Conservation (phyloP, 2,888 invertebrate species). For the Helleia helle region DNA sequence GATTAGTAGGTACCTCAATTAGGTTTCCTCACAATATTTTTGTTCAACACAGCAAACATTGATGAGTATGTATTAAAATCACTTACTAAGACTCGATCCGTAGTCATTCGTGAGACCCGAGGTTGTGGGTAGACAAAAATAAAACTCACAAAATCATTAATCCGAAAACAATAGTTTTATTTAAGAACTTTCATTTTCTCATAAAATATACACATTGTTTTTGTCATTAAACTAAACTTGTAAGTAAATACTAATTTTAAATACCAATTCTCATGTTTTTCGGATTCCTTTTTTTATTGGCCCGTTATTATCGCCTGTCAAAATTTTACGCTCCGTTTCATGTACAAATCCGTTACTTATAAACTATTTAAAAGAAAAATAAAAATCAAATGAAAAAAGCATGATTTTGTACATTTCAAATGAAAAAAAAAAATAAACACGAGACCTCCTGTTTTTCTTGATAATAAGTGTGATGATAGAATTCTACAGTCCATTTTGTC, state of each 20-base stretch:
- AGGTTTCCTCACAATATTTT: no score
- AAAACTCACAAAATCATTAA: slow-evolving; percentile 64
- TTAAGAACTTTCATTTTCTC: slow-evolving; percentile 73
- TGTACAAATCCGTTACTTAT: slow-evolving; percentile 66
- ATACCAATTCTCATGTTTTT: slow-evolving; percentile 64
- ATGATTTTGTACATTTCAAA: slow-evolving; percentile 72
- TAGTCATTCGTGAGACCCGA: no score
- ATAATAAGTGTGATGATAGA: slow-evolving; percentile 67
- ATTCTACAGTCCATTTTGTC: slow-evolving; percentile 65
- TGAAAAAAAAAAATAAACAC: slow-evolving; percentile 51
- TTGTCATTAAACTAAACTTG: slow-evolving; percentile 72
- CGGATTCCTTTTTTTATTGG: slow-evolving; percentile 32
- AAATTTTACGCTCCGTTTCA: slow-evolving; percentile 41
- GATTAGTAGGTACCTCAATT: no score
- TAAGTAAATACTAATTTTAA: slow-evolving; percentile 75
- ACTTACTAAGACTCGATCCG: no score
- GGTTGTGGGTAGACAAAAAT: slow-evolving; percentile 39
- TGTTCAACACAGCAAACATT: no score
- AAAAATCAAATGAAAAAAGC: slow-evolving; percentile 59
- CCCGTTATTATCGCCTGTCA: slow-evolving; percentile 39
- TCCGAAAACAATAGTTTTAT: slow-evolving; percentile 75
- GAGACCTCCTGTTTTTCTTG: slow-evolving; percentile 41
- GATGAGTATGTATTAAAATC: no score
- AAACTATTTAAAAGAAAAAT: slow-evolving; percentile 61
- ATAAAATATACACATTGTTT: slow-evolving; percentile 75